A percentile compares a stretch with the other conserved stretches of the same genome.
Conservation (phyloP, 1,140 invertebrate genomes). For the Hirudo medicinalis region DNA sequence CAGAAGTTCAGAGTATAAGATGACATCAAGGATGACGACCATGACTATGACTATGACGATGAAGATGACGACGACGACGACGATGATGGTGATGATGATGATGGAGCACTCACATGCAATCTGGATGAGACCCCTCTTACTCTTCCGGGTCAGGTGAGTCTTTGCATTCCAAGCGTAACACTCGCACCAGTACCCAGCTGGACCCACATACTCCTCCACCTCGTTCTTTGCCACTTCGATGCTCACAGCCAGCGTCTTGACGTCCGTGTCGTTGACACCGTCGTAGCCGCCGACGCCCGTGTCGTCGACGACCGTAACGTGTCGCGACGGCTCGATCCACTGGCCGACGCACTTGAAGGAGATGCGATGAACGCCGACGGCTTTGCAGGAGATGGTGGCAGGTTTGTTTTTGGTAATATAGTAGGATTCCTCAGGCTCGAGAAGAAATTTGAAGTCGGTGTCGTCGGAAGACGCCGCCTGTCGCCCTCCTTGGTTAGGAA, state of each 20-base stretch:
- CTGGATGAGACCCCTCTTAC: slow-evolving; percentile 66
- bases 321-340: slow-evolving; percentile 48
- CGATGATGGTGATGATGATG: no score
- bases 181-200: slow-evolving; percentile 65
- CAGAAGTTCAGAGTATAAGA: no score
- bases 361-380: slow-evolving; percentile 63
- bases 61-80: no score
- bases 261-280: slow-evolving; percentile 56
- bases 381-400: slow-evolving; percentile 67
- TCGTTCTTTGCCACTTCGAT: slow-evolving; percentile 72
- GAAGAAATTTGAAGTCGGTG: slow-evolving; percentile 50
- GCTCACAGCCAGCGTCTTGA: slow-evolving; percentile 67
- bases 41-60: no score
- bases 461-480: slow-evolving; percentile 14
- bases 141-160: slow-evolving; percentile 53
- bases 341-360: slow-evolving; percentile 69
- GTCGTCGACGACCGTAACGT: slow-evolving; percentile 53
- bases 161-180: slow-evolving; percentile 62
- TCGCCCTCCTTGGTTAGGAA: no score
- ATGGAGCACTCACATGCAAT: slow-evolving; percentile 67
- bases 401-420: slow-evolving; percentile 71
- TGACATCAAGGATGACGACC: no score
- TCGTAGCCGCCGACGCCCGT: slow-evolving; percentile 40
- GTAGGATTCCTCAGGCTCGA: slow-evolving; percentile 68
- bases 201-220: slow-evolving; percentile 76